These are phyloP conservation scores for Nemoura dubitans DNA, from an alignment of 2,888 invertebrate species.

Conservation along the genomic window DNA sequence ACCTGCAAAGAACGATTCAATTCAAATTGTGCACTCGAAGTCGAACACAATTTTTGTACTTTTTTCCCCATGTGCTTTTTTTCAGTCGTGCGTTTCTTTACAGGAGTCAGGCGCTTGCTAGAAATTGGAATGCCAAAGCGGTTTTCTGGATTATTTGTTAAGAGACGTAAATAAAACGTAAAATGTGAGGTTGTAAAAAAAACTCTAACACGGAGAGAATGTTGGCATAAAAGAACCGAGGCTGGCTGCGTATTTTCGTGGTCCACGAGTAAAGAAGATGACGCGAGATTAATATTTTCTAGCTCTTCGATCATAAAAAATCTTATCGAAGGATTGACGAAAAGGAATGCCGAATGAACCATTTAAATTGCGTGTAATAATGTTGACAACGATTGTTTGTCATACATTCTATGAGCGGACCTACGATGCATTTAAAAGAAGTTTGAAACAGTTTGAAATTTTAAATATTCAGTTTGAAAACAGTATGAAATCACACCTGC, in stretches of 20 bases:
- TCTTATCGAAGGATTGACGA: neutral
- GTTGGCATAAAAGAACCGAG: neutral
- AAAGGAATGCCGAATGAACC: neutral
- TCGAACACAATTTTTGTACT: neutral
- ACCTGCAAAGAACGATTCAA: neutral
- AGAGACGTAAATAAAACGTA: constrained; percentile 12
- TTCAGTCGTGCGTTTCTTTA: neutral
- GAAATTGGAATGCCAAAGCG: neutral
- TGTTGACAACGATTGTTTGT: neutral
- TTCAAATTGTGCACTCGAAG: neutral
- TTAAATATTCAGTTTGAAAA: neutral
- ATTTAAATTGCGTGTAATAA: neutral
- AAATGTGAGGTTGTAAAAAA: constrained; percentile 5
- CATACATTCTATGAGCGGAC: neutral
- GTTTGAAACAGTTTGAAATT: neutral
- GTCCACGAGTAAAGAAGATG: neutral
- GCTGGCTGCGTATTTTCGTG: neutral
- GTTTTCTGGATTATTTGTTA: constrained; percentile 7
- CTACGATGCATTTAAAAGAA: neutral
- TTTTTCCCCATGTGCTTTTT: neutral
- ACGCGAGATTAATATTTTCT: neutral
- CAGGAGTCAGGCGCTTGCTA: neutral
- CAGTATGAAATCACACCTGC: neutral
- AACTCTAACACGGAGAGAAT: neutral
- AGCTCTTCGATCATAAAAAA: neutral